Base-by-base conservation (phyloP, 2,797 vertebrate genomes). In the Heliangelus exortis region DNA sequence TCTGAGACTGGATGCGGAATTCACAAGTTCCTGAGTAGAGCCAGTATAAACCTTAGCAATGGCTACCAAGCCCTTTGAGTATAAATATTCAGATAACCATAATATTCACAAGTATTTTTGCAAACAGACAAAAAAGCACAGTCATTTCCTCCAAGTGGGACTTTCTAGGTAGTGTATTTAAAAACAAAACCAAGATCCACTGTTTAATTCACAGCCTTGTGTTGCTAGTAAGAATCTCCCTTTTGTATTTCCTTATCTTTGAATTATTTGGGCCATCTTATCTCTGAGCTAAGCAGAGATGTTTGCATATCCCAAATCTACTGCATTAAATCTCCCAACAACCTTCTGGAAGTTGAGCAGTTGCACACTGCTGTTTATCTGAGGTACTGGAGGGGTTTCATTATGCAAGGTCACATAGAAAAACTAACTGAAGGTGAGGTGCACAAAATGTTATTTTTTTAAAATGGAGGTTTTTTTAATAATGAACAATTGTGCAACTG, bases 221-320 rank as follows among this genome's bases (percentile, higher is more conserved):
- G 67, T 15, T 71, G 19, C 55, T 31, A 23, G 36, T 31, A 82
- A 84, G 45, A 93, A 63, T 67, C 71, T 84, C 41, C 43, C 1
- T 0, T 81, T 76, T 59, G 19, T 91, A 72, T 71, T 94, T 82
- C 59, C 73, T 93, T 91, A 91, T 84, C 87, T 92, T 78, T 87
- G 74, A 94, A 88, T 91, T 91, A 95, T 91, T 91, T 95, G 57
- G 63, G 39, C 63, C 71, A 87, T 79, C 83, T 95, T 88, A 74
- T 87, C 87, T 96, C 79, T 41, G 63, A 88, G 73, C 67, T 86
- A 88, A 92, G 77, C 83, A 73, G 55, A 43, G 68, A 50, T 90
- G 67, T 84, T 92, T 92, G 90, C 74, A 73, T 88, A 78, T 88
- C 74, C 80, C 67, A 61, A 78, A 91, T 80, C 33, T 11, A 31